Base-by-base conservation (phyloP, 1,140 invertebrate genomes). In the Archivesica marissinica region DNA sequence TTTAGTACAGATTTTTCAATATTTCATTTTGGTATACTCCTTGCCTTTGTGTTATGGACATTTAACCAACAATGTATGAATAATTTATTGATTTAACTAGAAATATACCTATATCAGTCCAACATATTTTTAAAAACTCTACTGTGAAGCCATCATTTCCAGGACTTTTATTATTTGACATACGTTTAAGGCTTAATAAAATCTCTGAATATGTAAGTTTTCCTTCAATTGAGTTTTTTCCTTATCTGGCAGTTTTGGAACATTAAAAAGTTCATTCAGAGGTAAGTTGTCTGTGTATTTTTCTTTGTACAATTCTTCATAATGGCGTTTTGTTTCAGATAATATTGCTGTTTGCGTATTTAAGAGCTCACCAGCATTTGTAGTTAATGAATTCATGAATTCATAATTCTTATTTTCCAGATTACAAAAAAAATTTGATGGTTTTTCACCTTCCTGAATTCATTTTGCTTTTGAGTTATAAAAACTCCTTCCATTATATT, bases 1-100 rank as follows among this genome's bases (percentile, higher is more conserved):
- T 66, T 85, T 25, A 77, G 28, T 33, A 41, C 56, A 15, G 20
- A 17, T 30, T 41, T 77, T 30, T 85, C 82, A 70, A 77, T 85
- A 13, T 64, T 50, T 6, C 56, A 33, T 61, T 77, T 85, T 2
- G 82, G 83, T 41, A 85, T 44, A 38, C 66, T 11, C 66, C 66
- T 44, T 44, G 66, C 28, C 47, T 70, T 44, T 44, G 54, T 54
- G 72, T 52, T 17, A 75, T 28, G 7, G 72, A 75, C 1, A 75
- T 15, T 75, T 54, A 25, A 28, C 47, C 72, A 35, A 28, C 35
- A 25, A 17, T 11, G 38, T 41, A 50, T 28, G 70, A 13, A 33
- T 38, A 39, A 52, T 54, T 56, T 0, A 76, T 56, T 56, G 68
- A 66, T 35, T 38, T 66, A 38, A 52, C 68, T 47, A 72, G 20